Percentiles rank a stretch among this genome's conserved stretches.
phyloP scores from a whole-genome alignment of 2,888 invertebrate species.

The Germaria angustata region DNA sequence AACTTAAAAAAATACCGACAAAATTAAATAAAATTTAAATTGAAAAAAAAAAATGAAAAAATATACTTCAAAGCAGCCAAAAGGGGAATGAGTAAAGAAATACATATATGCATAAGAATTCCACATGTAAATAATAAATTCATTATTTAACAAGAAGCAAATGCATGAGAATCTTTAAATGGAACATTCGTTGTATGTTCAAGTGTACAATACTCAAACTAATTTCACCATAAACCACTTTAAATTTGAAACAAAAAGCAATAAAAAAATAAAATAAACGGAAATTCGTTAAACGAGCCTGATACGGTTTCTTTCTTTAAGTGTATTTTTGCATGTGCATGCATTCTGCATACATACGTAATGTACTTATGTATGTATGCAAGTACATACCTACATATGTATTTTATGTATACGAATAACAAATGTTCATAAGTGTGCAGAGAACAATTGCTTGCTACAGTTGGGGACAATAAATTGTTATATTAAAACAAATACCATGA shows the following conservation, averaged over 20 bases:
- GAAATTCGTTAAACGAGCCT: constrained; percentile 36
- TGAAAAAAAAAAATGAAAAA: too few relatives aligned
- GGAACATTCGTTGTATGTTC: constrained; percentile 12
- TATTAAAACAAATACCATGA: not conserved
- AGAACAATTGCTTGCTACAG: not conserved
- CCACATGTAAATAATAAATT: not conserved
- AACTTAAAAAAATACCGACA: constrained; percentile 35
- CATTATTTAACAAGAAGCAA: not conserved
- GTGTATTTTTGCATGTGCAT: not conserved
- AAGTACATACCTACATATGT: not conserved
- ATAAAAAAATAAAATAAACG: too few relatives aligned
- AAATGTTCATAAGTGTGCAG: not conserved
- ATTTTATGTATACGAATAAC: not conserved
- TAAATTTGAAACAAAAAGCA: not conserved
- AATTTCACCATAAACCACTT: constrained; percentile 41
- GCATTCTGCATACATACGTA: not conserved
- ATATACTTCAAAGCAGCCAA: not conserved
- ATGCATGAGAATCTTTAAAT: constrained; percentile 46
- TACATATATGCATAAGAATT: not conserved
- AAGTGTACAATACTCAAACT: constrained; percentile 15
- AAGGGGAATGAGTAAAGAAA: not conserved
- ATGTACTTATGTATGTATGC: not conserved
- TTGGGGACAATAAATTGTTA: not conserved
- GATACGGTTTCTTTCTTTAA: not conserved
- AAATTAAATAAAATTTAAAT: constrained; percentile 19